Conservation (phyloP, 1,140 invertebrate genomes). For the Lordiphosa clarofinis region DNA sequence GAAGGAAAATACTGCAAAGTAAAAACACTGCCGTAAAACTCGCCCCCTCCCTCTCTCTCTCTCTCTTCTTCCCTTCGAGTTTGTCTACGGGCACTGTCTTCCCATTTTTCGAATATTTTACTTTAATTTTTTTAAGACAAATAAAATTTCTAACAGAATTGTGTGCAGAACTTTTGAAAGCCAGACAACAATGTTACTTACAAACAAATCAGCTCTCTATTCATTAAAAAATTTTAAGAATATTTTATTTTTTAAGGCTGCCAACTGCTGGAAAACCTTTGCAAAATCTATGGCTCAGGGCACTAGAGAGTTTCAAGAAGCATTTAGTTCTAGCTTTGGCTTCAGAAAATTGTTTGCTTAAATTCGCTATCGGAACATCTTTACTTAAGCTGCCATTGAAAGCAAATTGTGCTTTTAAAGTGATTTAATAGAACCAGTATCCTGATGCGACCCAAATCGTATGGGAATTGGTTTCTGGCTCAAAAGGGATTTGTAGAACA, state of each 20-base stretch:
- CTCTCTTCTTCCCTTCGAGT: not conserved
- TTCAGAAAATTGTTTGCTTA: too few species aligned
- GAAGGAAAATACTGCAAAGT: slow-evolving; percentile 23
- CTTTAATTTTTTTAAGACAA: slow-evolving; percentile 6
- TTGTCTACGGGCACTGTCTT: slow-evolving; percentile 1
- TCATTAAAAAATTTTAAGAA: too few species aligned
- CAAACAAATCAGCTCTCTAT: slow-evolving; percentile 21
- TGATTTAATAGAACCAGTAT: too few species aligned
- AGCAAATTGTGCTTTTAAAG: too few species aligned
- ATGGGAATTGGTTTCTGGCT: too few species aligned
- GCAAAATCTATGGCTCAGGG: too few species aligned
- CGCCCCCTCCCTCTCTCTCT: slow-evolving; percentile 30
- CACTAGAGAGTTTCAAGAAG: too few species aligned
- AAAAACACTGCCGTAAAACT: slow-evolving; percentile 69
- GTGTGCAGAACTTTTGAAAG: slow-evolving; percentile 48
- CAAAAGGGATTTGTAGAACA: too few species aligned
- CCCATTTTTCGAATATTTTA: slow-evolving; percentile 3
- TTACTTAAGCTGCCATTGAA: too few species aligned
- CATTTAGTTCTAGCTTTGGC: too few species aligned
- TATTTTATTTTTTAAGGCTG: not conserved
- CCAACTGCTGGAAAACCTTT: not conserved
- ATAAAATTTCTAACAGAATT: slow-evolving; percentile 72
- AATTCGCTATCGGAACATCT: too few species aligned
- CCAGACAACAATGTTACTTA: slow-evolving; percentile 57
- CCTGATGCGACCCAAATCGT: too few species aligned